Evolutionary conservation across 2,113 vertebrate species (phyloP).

Genomic region (Chascanopsetta lugubris): DNA sequence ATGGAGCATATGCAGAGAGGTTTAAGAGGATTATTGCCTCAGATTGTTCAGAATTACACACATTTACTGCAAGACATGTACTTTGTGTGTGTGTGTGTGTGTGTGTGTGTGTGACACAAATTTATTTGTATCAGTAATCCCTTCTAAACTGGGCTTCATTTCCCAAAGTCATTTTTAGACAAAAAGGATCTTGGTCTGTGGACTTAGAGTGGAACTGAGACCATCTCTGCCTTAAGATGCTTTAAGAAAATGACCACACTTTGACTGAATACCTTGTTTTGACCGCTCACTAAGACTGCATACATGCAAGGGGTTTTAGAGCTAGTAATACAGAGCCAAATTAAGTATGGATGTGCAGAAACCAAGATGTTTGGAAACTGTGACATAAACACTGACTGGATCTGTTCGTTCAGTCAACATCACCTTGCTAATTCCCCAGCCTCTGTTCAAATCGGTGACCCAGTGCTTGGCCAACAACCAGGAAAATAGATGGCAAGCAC

Average conservation of each 20-base stretch:
- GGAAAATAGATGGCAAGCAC: too few relatives aligned
- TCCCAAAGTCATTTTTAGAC: background rate
- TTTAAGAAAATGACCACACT: background rate
- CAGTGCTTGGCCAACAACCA: too few relatives aligned
- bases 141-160: background rate
- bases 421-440: too few relatives aligned
- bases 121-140: background rate
- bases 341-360: too few relatives aligned
- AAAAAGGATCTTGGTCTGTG: background rate
- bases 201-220: background rate
- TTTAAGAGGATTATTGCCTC: background rate
- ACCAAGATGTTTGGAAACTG: too few relatives aligned
- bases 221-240: background rate
- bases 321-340: too few relatives aligned
- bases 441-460: too few relatives aligned
- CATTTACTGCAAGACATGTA: background rate
- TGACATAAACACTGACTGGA: too few relatives aligned
- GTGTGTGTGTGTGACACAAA: background rate
- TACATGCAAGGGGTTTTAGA: too few relatives aligned
- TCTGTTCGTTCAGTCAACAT: too few relatives aligned
- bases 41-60: background rate
- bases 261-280: too few relatives aligned
- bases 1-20: constrained; percentile 1
- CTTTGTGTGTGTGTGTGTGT: background rate
- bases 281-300: too few relatives aligned